phyloP scores from a whole-genome alignment of 2,888 invertebrate species.

The Tetragonula carbonaria region DNA sequence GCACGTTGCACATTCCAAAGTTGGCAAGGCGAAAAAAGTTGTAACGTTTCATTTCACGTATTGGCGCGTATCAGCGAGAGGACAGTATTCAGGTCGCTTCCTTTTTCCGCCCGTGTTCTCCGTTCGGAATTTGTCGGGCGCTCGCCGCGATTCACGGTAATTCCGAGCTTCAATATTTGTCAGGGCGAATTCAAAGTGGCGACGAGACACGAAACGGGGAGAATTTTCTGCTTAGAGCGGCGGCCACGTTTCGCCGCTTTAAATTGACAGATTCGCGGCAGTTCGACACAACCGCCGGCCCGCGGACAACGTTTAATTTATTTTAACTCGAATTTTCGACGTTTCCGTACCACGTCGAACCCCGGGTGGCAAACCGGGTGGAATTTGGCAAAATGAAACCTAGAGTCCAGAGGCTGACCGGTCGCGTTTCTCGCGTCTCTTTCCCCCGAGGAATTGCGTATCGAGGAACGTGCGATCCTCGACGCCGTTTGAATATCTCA shows the following conservation, averaged over 20 bases:
- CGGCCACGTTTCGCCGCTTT: neutral
- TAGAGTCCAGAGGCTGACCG: neutral
- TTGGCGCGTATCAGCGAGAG: constrained; percentile 1
- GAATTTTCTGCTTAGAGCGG: constrained; percentile 20
- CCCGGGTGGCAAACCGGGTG: neutral
- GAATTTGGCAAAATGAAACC: neutral
- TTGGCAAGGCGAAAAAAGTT: neutral
- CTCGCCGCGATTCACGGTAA: constrained; percentile 43
- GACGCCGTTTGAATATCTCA: neutral
- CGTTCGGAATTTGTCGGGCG: constrained; percentile 21
- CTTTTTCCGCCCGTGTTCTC: neutral
- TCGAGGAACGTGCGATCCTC: no score
- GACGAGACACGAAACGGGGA: neutral
- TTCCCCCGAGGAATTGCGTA: neutral
- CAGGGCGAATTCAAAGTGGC: constrained; percentile 26
- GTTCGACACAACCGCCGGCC: neutral
- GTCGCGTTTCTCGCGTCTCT: neutral
- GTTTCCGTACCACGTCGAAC: neutral
- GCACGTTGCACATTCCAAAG: neutral
- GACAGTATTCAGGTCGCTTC: constrained; percentile 19
- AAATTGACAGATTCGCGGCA: constrained; percentile 30
- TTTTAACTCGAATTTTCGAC: constrained; percentile 32
- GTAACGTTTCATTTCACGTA: constrained; percentile 27
- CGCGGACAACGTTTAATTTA: constrained; percentile 32
- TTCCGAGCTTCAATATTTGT: constrained; percentile 51